Evolutionary conservation across 37 sponge, comb jelly and placozoan genomes (phyloP), one percentile per base, ranked within the genome.

Genomic region (Ephydatia muelleri): DNA sequence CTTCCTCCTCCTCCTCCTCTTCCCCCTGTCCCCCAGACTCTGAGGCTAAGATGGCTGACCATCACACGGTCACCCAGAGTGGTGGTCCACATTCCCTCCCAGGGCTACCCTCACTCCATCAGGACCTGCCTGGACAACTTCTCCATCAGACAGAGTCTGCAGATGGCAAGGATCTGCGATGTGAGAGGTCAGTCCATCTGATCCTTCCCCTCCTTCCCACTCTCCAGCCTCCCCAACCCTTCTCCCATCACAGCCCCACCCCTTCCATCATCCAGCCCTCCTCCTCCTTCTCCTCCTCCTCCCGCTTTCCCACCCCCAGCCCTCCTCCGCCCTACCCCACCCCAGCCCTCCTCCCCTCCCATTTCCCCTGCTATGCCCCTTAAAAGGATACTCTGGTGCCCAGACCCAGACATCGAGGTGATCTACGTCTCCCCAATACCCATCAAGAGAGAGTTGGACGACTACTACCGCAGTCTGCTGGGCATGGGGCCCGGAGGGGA

Each of bases 381-480:
- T 14, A 22, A 32, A 70, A 8, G n/a, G 68, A 4, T 40, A 80
- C 31, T 25, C 30, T 32, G 36, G 33, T 28, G 11, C 49, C 28
- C 66, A 82, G 91, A 94, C 73, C 87, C 93, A 43, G 90, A 90
- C 49, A 88, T 89, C 27, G 93, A 96, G 40, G 92, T 98, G 57
- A 82, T 98, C n/a, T 98, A 96, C 74, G 69, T 98, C 26, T 92
- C 93, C 19, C 92, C 96, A 5, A 83, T 94, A 11, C 82, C 81
- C 48, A 38, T 96, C 29, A 77, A 57, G 9, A 79, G 90, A 9
- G 99, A 96, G 57, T 34, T 91, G 64, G 70, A 72, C 57, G 84
- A 94, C 57, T 98, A 94, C 70, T 94, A 94, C 79, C 29, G 72
- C 64, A 88, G 79, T 30, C 78, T 98, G 16, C 80, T 98, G 78